Conservation (phyloP, 2,888 invertebrate species). For the Tetranychus piercei region DNA sequence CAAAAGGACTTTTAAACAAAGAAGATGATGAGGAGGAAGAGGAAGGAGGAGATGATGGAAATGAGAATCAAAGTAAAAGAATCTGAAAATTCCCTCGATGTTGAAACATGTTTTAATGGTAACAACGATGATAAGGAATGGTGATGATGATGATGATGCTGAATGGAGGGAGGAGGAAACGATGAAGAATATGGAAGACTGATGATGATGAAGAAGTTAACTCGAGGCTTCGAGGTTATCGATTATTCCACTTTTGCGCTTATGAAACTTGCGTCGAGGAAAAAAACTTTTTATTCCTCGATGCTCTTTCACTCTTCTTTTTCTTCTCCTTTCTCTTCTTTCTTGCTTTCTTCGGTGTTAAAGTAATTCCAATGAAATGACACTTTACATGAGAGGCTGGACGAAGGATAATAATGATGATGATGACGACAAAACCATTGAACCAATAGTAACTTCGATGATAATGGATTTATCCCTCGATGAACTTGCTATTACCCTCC, state of each 20-base stretch:
- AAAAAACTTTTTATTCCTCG: neutral
- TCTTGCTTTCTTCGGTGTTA: neutral
- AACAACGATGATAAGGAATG: neutral
- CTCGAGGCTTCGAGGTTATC: neutral
- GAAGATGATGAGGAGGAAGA: neutral
- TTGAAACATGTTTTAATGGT: neutral
- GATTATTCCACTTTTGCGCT: neutral
- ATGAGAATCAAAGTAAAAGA: neutral
- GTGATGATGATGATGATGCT: neutral
- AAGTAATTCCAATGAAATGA: constrained; percentile 9
- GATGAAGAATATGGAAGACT: neutral
- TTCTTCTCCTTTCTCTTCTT: constrained; percentile 1
- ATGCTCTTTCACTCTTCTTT: constrained; percentile 2
- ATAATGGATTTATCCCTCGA: neutral
- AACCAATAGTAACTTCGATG: neutral
- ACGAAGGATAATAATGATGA: constrained; percentile 25
- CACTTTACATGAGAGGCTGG: constrained; percentile 12
- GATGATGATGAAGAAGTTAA: neutral
- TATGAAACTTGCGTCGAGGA: neutral
- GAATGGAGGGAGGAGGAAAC: neutral
- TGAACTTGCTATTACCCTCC: neutral
- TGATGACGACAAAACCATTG: neutral
- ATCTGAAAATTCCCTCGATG: neutral
- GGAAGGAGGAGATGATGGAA: neutral
- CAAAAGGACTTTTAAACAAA: neutral